These are phyloP conservation scores for Tauraco hartlaubi DNA, from an alignment of 2,797 vertebrate genomes.

Conservation along the genomic window DNA sequence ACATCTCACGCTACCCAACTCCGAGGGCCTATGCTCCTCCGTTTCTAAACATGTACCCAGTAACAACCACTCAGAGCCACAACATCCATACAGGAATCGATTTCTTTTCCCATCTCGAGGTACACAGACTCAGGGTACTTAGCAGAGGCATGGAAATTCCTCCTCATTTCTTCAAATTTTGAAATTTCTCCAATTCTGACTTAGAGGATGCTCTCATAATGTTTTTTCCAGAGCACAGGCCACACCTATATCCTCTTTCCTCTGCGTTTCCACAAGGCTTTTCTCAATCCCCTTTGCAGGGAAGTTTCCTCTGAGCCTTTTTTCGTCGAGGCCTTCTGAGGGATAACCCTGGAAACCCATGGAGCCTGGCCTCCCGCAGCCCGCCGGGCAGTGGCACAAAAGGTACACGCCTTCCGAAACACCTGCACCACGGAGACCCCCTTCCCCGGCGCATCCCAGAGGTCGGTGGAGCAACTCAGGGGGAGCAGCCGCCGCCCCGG, in stretches of 20 bases:
- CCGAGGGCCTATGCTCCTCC: background rate
- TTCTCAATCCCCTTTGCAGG: background rate
- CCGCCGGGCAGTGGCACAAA: background rate
- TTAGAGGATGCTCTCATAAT: constrained; percentile 34
- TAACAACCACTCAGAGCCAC: background rate
- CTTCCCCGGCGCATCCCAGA: background rate
- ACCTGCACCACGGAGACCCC: constrained; percentile 9
- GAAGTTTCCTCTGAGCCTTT: background rate
- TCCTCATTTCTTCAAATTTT: background rate
- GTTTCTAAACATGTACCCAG: background rate
- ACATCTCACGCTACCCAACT: background rate
- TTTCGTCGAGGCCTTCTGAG: background rate
- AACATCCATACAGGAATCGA: accelerated
- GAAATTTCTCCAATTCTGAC: background rate
- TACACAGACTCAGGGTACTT: accelerated
- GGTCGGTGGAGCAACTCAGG: background rate
- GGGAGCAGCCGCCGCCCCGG: background rate
- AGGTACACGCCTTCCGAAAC: background rate
- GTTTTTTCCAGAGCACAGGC: constrained; percentile 37
- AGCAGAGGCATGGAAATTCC: background rate
- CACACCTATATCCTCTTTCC: constrained; percentile 61
- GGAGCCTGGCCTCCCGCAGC: background rate
- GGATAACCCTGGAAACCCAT: background rate
- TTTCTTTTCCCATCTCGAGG: background rate
- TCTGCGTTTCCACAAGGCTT: constrained; percentile 21